A percentile compares a stretch with the other conserved stretches of the same genome.
Conservation (phyloP, 2,888 invertebrate genomes). For the Bellardia pandia region DNA sequence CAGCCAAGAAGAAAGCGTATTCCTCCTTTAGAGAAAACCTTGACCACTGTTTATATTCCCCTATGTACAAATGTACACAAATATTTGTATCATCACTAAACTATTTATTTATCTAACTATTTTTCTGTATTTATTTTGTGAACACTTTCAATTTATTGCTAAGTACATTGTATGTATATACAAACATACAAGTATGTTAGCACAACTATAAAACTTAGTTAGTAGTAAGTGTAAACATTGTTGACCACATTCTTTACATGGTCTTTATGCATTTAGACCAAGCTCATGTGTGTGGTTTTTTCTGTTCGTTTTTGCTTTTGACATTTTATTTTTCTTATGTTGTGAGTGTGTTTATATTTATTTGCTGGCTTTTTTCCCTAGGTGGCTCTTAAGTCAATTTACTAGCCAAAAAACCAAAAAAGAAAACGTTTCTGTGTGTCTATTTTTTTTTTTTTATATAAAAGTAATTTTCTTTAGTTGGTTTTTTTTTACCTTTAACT, state of each 20-base stretch:
- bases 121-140: slow-evolving; percentile 28
- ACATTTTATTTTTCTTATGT: slow-evolving; percentile 28
- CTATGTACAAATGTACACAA: slow-evolving; percentile 44
- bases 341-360: slow-evolving; percentile 41
- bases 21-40: neutral
- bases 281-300: slow-evolving; percentile 14
- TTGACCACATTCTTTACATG: slow-evolving; percentile 48
- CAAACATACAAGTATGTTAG: neutral
- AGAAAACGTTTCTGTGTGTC: neutral
- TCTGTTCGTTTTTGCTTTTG: slow-evolving; percentile 33
- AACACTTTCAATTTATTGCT: slow-evolving; percentile 55
- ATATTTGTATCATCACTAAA: slow-evolving; percentile 44
- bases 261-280: neutral
- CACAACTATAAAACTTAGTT: neutral
- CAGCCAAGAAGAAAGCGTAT: too few species aligned
- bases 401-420: slow-evolving; percentile 31
- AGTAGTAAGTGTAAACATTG: slow-evolving; percentile 17
- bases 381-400: slow-evolving; percentile 54
- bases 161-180: too few species aligned
- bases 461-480: slow-evolving; percentile 15
- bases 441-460: neutral
- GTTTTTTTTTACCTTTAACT: neutral
- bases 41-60: slow-evolving; percentile 27
- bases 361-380: slow-evolving; percentile 23
- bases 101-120: slow-evolving; percentile 35